Percentiles rank a stretch among this genome's conserved stretches.
These are phyloP conservation scores for Cheilosia vernalis DNA, from an alignment of 2,888 invertebrate species.

Conservation along the genomic window DNA sequence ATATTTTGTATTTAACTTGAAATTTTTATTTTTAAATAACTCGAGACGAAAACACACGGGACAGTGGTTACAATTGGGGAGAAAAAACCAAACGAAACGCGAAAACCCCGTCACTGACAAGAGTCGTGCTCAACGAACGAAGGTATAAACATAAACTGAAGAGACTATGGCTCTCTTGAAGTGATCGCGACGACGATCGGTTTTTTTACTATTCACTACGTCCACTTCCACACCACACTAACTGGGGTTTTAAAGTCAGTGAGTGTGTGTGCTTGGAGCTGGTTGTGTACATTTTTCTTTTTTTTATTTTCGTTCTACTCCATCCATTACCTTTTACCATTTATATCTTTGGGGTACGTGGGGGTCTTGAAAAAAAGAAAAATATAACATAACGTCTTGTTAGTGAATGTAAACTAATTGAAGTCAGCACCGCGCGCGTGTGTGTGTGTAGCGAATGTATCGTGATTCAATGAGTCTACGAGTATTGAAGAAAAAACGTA, in stretches of 20 bases:
- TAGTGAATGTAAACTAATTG: conserved; percentile 74
- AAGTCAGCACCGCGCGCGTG: conserved; percentile 48
- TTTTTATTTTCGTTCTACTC: conserved; percentile 32
- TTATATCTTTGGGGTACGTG: conserved; percentile 54
- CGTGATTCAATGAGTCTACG: conserved; percentile 43
- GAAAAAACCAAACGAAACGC: conserved; percentile 4
- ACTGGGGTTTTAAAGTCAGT: conserved; percentile 46
- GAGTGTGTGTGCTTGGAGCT: conserved; percentile 53
- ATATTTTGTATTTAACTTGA: conserved; percentile 7
- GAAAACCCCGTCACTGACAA: conserved; percentile 54
- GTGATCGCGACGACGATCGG: conserved; percentile 55
- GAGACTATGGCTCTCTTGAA: conserved; percentile 68
- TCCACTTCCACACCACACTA: conserved; percentile 20
- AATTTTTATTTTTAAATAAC: conserved; percentile 27
- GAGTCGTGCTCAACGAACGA: conserved; percentile 71
- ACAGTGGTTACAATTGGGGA: background rate
- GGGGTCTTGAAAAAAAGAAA: conserved; percentile 53
- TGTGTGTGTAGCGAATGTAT: conserved; percentile 32
- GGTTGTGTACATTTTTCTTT: conserved; percentile 31
- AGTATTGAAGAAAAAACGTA: conserved; percentile 44
- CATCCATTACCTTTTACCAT: conserved; percentile 64
- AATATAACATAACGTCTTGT: conserved; percentile 61
- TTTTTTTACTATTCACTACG: conserved; percentile 35
- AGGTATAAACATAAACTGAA: conserved; percentile 75
- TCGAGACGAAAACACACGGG: conserved; percentile 29